Evolutionary conservation across 2,888 invertebrate genomes (phyloP), one percentile per base, ranked within the genome.

Genomic region (Gisinianus flammeolus): DNA sequence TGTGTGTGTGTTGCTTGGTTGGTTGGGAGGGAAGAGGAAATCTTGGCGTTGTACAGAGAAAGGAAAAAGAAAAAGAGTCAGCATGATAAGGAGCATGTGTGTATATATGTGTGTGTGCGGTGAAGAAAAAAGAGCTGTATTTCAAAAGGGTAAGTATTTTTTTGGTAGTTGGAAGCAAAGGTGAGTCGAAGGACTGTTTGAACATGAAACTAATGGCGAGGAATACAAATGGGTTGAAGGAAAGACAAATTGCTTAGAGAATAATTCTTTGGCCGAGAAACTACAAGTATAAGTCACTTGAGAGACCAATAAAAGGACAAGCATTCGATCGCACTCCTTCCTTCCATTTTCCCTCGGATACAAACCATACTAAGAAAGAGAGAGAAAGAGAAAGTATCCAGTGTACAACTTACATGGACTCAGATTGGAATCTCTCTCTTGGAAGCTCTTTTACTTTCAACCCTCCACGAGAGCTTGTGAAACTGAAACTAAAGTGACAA

Each of bases 181-280:
- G 70, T 70, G 70, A 70, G 70, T 24, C 67, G 19, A 16, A n/a
- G 22, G 67, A n/a, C 70, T 54, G 52, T 54, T 26, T 54, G 33
- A 71, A 71, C 56, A 16, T 56, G 71, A 35, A 73, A 62, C 62
- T 73, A 73, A 73, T 73, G 73, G 73, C 33, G 24, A 26, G 35
- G 66, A 79, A 79, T 70, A 79, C 69, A 78, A 77, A 81, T 80
- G 79, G 77, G 76, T 73, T 67, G 72, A 78, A 70, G 76, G 78
- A 58, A 80, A 81, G 80, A 82, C 82, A 82, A 82, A 82, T 82
- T 82, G 80, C 80, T 31, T 2, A n/a, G 72, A 72, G 62, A 72
- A 73, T 73, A 73, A 73, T 73, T 73, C 73, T 73, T 62, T 33
- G 62, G 71, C 54, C 31, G 28, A 52, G 24, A 44, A 62, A 62